Base-by-base conservation (phyloP, 2,113 vertebrate species). In the Alligator sinensis region DNA sequence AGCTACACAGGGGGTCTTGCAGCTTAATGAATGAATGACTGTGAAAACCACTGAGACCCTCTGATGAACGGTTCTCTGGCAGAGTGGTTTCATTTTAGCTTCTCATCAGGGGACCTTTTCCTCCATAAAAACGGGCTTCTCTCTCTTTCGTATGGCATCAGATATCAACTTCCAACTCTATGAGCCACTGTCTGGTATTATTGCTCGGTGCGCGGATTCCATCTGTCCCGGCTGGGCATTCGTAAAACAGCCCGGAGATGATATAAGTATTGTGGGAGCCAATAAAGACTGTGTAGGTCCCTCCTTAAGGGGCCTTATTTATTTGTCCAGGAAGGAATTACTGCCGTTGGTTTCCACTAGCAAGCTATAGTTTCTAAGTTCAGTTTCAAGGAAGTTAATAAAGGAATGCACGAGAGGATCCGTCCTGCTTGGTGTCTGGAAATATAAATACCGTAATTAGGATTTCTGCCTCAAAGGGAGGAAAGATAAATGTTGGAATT, bases 281-380 rank as follows among this genome's bases (percentile, higher is more conserved):
- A 88, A 55, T 92, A 95, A 88, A 24, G 82, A 90, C n/a, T 0
- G 1, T 47, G 57, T 80, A 47, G 62, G 62, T 89, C 91, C 59
- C n/a, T 82, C 38, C 92, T 60, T 38, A 81, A 62, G 8, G 19
- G n/a, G 89, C 90, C 38, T 47, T 89, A 89, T 38, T 89, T 81
- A 4, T 89, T 80, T 92, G 86, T 19, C 93, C 70, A 86, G 62
- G 85, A 97, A 66, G 72, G 92, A 90, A 90, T 93, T 27, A 78
- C 84, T 84, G 11, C 59, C 22, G 47, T 83, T 95, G 27, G 6
- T 95, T 95, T 80, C 88, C 82, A 74, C 58, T 86, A 38, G 63
- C 58, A 61, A 68, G 22, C 70, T 87, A 70, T 77, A 87, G 85
- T 77, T 38, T 79, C 11, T 34, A 79, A n/a, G 16, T 80, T 92